Evolutionary conservation across 2,797 vertebrate genomes (phyloP), one percentile per base, ranked within the genome.

Genomic region (Brachyalestes nurse): DNA sequence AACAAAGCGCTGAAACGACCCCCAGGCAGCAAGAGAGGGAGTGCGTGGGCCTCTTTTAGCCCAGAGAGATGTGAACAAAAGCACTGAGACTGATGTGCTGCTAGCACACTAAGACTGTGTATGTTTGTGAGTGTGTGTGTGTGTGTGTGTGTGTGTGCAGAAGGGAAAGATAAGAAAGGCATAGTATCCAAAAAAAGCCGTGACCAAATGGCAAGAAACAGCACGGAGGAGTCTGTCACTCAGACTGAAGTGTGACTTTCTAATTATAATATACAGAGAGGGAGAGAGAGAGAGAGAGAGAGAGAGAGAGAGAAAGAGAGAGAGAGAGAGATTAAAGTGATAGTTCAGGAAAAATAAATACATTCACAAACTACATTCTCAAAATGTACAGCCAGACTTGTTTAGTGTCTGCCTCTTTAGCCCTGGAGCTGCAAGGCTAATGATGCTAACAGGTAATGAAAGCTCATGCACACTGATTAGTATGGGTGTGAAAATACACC

Each of bases 211-310:
- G 73, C 21, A 51, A 77, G 73, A 76, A 83, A 83, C 71, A 80
- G 72, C 58, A 81, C 65, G 25, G 34, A 51, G 67, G 45, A 76
- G 77, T 79, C 77, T 80, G 82, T 76, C 65, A 66, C 57, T 55
- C 42, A 34, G 47, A 40, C 65, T 58, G 67, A 77, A 45, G 67
- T 76, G 78, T 57, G 73, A 77, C 74, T 79, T 62, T 21, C 61
- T 64, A 64, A 64, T 65, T 65, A n/a, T n/a, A n/a, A 65, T 80
- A 55, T 72, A 80, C 65, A 67, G 71, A 70, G 71, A 79, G 25
- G 61, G 23, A 53, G 17, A 60, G 25, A 34, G 23, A 47, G 16
- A 60, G n/a, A n/a, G n/a, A n/a, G n/a, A n/a, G n/a, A n/a, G n/a
- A n/a, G n/a, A n/a, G n/a, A n/a, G n/a, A n/a, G n/a, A n/a, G n/a